Conservation (phyloP, 1,140 invertebrate species). For the Heliconius himera region DNA sequence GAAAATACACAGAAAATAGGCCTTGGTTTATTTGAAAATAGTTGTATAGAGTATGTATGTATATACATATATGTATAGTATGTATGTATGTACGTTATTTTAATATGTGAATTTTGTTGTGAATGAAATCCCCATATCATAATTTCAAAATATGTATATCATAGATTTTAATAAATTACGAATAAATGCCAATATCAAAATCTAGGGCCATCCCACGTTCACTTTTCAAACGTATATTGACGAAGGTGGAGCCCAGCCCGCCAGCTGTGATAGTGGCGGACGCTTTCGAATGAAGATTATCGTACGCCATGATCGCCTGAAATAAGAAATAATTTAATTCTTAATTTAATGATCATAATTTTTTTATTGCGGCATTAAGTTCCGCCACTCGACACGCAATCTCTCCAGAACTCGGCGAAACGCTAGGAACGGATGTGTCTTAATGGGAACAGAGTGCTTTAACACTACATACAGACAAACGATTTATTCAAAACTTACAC, state of each 20-base stretch:
- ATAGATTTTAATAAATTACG: constrained; percentile 30
- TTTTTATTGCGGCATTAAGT: no score
- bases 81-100: not conserved
- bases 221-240: constrained; percentile 55
- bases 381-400: no score
- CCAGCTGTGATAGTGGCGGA: constrained; percentile 52
- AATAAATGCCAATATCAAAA: constrained; percentile 58
- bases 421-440: no score
- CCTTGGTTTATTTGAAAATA: not conserved
- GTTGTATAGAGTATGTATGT: not conserved
- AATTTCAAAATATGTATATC: not conserved
- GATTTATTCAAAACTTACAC: no score
- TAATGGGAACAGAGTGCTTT: no score
- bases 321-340: constrained; percentile 30
- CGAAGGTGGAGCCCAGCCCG: constrained; percentile 52
- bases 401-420: no score
- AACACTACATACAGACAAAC: no score
- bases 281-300: constrained; percentile 50
- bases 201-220: constrained; percentile 51
- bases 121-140: no score
- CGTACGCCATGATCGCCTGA: constrained; percentile 52
- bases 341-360: not conserved
- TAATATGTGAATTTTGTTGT: no score
- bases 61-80: not conserved
- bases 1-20: no score